Evolutionary conservation across 2,888 invertebrate species (phyloP), one percentile per base, ranked within the genome.

Genomic region (Silvanus unidentatus): DNA sequence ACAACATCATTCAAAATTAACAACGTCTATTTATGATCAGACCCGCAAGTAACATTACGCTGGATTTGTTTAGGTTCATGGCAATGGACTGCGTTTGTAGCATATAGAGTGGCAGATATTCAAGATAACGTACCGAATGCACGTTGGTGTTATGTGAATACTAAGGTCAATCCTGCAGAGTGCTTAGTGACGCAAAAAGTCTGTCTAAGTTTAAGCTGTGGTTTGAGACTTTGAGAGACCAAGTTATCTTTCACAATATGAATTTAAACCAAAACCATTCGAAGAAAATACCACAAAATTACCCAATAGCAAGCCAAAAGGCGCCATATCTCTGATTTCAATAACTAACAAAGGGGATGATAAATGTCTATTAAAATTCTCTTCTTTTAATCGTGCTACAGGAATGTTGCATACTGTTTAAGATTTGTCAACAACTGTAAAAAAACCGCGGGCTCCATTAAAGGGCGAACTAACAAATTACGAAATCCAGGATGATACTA

Each of bases 41-140:
- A 32, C n/a, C n/a, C 32, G 1, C 52, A 47, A 1, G 57, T 61
- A 2, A 52, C 50, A 2, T 30, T 39, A 30, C n/a, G 27, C 22
- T 43, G 43, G 43, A 29, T 1, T 45, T 36, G 34, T 3, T 37
- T 44, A 1, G 34, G 43, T 15, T 45, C 53, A 9, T 38, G 22
- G 12, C 44, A 28, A 6, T 49, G 52, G 43, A 55, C 56, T 36
- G 52, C 52, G 0, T 62, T 60, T 36, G 57, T 61, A 1, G 49
- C 54, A 1, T 47, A 60, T 44, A 36, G 53, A 2, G 49, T 57
- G 16, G 39, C 50, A 2, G 50, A 58, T 22, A 58, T 59, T 2
- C 53, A 49, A 41, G 35, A 40, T n/a, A 37, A 49, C 6, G 45
- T 39, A 10, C 28, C 43, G 2, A 16, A 16, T 6, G 6, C 8